Base-by-base conservation (phyloP, 2,888 invertebrate genomes). In the Drymonia ruficornis region DNA sequence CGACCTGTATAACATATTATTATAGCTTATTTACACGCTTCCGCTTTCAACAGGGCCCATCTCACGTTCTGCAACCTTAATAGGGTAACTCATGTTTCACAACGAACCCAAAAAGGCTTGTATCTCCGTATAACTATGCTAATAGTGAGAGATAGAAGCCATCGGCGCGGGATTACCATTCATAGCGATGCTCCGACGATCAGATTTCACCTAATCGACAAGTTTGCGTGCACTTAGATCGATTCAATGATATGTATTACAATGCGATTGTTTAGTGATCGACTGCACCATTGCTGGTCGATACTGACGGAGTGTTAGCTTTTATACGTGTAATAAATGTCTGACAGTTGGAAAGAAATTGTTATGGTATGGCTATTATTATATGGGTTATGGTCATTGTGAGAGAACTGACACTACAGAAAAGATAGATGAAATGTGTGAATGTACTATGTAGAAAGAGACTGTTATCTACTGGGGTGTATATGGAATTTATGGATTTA, bases 171-270 rank as follows among this genome's bases (percentile, higher is more conserved):
- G 55, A 64, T 68, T 67, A 50, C 67, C 65, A 65, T 72, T 66
- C 56, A 65, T 49, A 52, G 67, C 54, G 58, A 57, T 60, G 55
- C 61, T 52, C 49, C 46, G 19, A n/a, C 31, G 59, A 57, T 72
- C 55, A 51, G 75, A 72, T 78, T 76, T 75, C 77, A 71, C 71
- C 61, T 55, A 64, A 64, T 69, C 67, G 56, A 53, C 63, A 63
- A 57, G 55, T 54, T 65, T 49, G 63, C 62, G 51, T 61, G 58
- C 61, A 59, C 63, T 63, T 52, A 61, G 62, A 52, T 55, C 61
- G 59, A 68, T 67, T 60, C 59, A 61, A 51, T 62, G 67, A 64
- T n/a, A 71, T 70, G 61, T 71, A 66, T 65, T 60, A 60, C 65
- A 67, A 62, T 55, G 52, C n/a, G n/a, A n/a, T n/a, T n/a, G n/a